Evolutionary conservation across 2,888 invertebrate genomes (phyloP).

Genomic region (Phalera bucephala): DNA sequence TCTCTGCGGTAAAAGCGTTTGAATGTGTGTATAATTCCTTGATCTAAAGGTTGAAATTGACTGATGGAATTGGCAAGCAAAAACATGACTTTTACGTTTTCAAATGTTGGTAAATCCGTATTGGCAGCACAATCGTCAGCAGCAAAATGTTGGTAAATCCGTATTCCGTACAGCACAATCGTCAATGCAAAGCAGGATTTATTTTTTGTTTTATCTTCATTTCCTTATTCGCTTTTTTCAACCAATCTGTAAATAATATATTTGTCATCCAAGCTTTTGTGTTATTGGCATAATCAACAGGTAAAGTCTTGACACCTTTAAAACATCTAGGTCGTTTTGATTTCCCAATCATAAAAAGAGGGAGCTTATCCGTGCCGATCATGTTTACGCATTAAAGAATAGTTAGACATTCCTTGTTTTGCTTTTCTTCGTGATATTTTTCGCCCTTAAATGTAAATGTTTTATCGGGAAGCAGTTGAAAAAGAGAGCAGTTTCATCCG

Average conservation of each 20-base stretch:
- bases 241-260: constrained; percentile 10
- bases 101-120: neutral
- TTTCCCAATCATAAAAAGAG: constrained; percentile 9
- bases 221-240: constrained; percentile 12
- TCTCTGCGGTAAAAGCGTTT: constrained; percentile 8
- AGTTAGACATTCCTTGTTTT: constrained; percentile 1
- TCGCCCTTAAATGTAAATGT: constrained; percentile 4
- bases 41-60: constrained; percentile 18
- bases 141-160: no score
- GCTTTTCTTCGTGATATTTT: constrained; percentile 3
- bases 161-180: no score
- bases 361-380: constrained; percentile 2
- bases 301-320: constrained; percentile 10
- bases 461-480: constrained; percentile 4
- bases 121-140: no score
- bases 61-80: neutral
- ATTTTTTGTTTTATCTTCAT: constrained; percentile 8
- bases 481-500: constrained; percentile 2
- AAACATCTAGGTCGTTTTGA: constrained; percentile 14
- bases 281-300: constrained; percentile 9
- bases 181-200: constrained; percentile 2
- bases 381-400: constrained; percentile 2
- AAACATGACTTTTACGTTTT: neutral
- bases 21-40: no score
- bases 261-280: constrained; percentile 15